Evolutionary conservation across 2,797 vertebrate genomes (phyloP).

Genomic region (Arrhamphus sclerolepis): DNA sequence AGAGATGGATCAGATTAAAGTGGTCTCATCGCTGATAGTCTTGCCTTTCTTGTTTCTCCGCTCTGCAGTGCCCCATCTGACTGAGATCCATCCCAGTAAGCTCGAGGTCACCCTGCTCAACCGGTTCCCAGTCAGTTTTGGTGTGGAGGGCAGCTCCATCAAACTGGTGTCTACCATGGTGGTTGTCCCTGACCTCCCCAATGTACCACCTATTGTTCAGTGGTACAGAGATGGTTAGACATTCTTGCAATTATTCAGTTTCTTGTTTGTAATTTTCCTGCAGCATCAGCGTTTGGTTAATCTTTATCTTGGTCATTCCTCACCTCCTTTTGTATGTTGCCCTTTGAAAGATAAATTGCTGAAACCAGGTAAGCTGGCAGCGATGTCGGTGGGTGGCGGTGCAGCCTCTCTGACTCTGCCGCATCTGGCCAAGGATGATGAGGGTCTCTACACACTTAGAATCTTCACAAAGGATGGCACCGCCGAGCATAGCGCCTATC

Average conservation of each 20-base stretch:
- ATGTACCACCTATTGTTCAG: conserved; percentile 86
- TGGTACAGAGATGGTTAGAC: conserved; percentile 95
- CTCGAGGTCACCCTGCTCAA: conserved; percentile 91
- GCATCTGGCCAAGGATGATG: conserved; percentile 94
- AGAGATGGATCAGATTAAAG: too few species aligned
- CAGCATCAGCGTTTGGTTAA: background rate
- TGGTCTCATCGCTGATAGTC: background rate
- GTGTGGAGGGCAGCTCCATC: conserved; percentile 87
- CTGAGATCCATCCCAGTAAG: conserved; percentile 85
- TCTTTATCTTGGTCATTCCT: background rate
- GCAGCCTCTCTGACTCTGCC: conserved; percentile 87
- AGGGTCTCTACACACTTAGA: conserved; percentile 94
- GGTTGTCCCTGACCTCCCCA: conserved; percentile 89
- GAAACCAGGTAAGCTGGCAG: conserved; percentile 84
- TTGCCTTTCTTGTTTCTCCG: background rate
- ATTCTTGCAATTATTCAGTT: too few species aligned
- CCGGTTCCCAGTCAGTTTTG: conserved; percentile 90
- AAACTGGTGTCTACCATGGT: conserved; percentile 88
- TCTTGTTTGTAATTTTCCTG: too few species aligned
- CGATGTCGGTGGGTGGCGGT: conserved; percentile 87
- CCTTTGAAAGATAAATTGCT: conserved; percentile 77
- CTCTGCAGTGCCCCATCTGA: conserved; percentile 84
- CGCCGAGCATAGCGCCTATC: conserved; percentile 90
- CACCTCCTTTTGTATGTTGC: background rate
- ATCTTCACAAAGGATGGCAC: conserved; percentile 90